Evolutionary conservation across 2,797 vertebrate genomes (phyloP).

Genomic region (Acestrorhynchus altus): DNA sequence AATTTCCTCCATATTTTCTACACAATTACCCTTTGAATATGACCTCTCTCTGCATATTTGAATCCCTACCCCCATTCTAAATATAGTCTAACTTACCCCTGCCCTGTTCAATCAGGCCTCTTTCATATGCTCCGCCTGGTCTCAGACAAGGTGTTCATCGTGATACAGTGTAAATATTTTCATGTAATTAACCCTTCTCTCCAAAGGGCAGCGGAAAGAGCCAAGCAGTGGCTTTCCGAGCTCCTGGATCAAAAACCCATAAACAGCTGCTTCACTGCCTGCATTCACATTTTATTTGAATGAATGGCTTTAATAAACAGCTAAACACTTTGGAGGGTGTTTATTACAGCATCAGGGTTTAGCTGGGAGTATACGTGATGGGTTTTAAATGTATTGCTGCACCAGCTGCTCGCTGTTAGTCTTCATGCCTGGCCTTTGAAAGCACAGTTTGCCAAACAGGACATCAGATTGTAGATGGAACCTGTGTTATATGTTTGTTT

Average conservation of each 20-base stretch:
- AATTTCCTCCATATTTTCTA: constrained; percentile 67
- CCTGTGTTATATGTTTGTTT: constrained; percentile 10
- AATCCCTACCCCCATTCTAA: constrained; percentile 49
- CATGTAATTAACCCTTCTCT: constrained; percentile 60
- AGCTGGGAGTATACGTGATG: not conserved
- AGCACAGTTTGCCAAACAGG: constrained; percentile 19
- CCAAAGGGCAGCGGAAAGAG: constrained; percentile 46
- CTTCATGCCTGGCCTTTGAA: constrained; percentile 13
- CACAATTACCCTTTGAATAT: constrained; percentile 71
- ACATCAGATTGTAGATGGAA: constrained; percentile 10
- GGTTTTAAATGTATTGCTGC: constrained; percentile 11
- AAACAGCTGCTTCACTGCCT: constrained; percentile 45
- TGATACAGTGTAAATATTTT: constrained; percentile 70
- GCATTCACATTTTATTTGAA: constrained; percentile 17
- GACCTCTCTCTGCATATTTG: constrained; percentile 40
- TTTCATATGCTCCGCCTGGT: constrained; percentile 64
- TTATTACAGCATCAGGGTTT: constrained; percentile 24
- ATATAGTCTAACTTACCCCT: constrained; percentile 60
- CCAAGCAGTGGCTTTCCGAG: constrained; percentile 21
- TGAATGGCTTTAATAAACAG: constrained; percentile 24
- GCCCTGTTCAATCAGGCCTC: constrained; percentile 63
- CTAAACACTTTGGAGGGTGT: not conserved
- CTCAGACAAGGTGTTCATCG: constrained; percentile 65
- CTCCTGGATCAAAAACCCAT: constrained; percentile 34
- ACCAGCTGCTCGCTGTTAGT: constrained; percentile 6